Percentiles rank a stretch among this genome's conserved stretches.
Conservation (phyloP, 2,888 invertebrate species). For the Diogma glabrata region DNA sequence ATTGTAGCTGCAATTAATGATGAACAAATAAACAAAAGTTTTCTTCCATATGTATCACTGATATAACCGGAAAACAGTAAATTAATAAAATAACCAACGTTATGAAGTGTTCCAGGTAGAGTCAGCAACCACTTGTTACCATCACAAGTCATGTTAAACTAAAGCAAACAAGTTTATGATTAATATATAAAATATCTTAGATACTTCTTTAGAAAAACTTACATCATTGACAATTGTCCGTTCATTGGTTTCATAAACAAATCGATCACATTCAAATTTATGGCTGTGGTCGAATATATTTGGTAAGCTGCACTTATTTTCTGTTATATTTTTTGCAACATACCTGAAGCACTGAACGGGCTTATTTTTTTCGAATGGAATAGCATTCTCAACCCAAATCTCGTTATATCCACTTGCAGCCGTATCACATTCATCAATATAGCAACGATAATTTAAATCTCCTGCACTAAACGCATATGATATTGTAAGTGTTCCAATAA, state of each 20-base stretch:
- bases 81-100: not conserved
- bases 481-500: not conserved
- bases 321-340: no score
- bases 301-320: no score
- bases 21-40: not conserved
- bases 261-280: no score
- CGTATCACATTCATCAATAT: not conserved
- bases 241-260: no score
- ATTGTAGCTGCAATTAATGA: not conserved
- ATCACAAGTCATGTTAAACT: no score
- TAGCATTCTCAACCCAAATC: not conserved
- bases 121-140: conserved; percentile 1
- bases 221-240: no score
- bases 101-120: not conserved
- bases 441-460: not conserved
- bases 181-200: no score
- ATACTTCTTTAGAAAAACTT: no score
- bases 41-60: not conserved
- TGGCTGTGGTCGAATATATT: no score
- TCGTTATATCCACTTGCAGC: not conserved
- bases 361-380: not conserved
- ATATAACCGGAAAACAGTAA: not conserved
- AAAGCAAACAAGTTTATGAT: no score
- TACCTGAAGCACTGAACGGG: not conserved
- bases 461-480: not conserved